Base-by-base conservation (phyloP, 1,140 invertebrate species). In the Magallana ariakensis region DNA sequence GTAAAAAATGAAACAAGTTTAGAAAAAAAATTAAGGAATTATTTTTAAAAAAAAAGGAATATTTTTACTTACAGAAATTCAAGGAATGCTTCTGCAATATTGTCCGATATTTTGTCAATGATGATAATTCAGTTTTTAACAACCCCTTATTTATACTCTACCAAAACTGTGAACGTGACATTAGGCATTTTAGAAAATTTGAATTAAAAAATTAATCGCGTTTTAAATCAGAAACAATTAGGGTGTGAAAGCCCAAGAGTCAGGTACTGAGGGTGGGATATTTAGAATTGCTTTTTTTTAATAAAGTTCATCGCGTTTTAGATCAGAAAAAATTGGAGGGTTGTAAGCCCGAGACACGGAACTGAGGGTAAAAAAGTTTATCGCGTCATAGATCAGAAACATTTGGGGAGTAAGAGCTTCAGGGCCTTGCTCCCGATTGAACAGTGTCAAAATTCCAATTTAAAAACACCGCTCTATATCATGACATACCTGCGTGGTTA, bases 1-100 rank as follows among this genome's bases (percentile, higher is more conserved):
- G 33, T 46, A 46, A 46, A 46, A 46, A 46, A 33, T 46, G 33
- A 46, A 46, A 46, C 33, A 46, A 46, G 33, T 46, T 46, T 46
- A 46, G 33, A 46, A 46, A 46, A 46, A 46, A 46, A 46, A 46
- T 4, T 33, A 46, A 46, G 33, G 33, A 46, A 15, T 33, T 80
- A 80, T n/a, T 80, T 46, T 46, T 4, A 46, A 26, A 80, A 80
- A 80, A 16, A 33, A 53, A 80, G 15, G 13, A 46, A 80, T 33
- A 53, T 80, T 33, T 46, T 80, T 80, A 80, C 70, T 80, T 80
- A 80, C 70, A 80, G 70, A 80, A 80, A 80, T 26, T 80, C 70
- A 80, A 80, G 70, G 46, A 19, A 19, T 80, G 22, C 70, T 80
- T 80, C 70, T 80, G 70, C 70, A 19, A 80, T 80, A 15, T 26